phyloP scores from a whole-genome alignment of 1,140 invertebrate species.

The Brachionus plicatilis region DNA sequence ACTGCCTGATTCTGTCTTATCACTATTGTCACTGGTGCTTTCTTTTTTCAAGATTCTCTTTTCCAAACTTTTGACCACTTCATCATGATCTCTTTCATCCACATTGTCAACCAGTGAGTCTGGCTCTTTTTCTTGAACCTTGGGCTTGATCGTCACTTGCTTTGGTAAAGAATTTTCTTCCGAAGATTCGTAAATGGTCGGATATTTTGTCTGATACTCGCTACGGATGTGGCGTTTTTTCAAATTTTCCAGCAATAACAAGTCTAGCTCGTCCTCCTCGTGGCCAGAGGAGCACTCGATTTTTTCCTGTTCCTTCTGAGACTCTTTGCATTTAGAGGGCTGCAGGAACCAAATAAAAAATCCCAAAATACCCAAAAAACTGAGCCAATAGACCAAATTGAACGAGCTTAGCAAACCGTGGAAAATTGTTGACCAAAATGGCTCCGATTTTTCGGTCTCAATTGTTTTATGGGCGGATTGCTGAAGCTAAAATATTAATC shows the following conservation, averaged over 20 bases:
- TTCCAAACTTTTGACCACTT: not conserved
- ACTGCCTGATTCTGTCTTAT: slow-evolving; percentile 10
- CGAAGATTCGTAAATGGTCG: slow-evolving; percentile 1
- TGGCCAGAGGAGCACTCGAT: not conserved
- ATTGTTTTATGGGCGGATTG: slow-evolving; percentile 27
- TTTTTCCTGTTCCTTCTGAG: not conserved
- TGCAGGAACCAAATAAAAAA: slow-evolving; percentile 34
- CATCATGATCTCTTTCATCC: not conserved
- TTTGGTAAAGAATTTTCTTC: not conserved
- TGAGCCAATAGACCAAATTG: not conserved
- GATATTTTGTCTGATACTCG: slow-evolving; percentile 21
- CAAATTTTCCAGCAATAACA: not conserved
- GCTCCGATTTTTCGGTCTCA: not conserved
- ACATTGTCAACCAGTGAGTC: not conserved
- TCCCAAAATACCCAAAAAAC: slow-evolving; percentile 32
- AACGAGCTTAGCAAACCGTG: not conserved
- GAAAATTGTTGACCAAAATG: not conserved
- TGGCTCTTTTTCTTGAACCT: not conserved
- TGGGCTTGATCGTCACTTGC: not conserved
- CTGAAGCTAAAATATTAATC: slow-evolving; percentile 25
- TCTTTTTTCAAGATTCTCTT: not conserved
- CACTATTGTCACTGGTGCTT: not conserved
- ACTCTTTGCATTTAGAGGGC: not conserved
- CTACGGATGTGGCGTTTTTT: not conserved
- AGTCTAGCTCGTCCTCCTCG: not conserved